These are phyloP conservation scores for Zaprionus camerounensis DNA, from an alignment of 1,140 invertebrate genomes.

Conservation along the genomic window DNA sequence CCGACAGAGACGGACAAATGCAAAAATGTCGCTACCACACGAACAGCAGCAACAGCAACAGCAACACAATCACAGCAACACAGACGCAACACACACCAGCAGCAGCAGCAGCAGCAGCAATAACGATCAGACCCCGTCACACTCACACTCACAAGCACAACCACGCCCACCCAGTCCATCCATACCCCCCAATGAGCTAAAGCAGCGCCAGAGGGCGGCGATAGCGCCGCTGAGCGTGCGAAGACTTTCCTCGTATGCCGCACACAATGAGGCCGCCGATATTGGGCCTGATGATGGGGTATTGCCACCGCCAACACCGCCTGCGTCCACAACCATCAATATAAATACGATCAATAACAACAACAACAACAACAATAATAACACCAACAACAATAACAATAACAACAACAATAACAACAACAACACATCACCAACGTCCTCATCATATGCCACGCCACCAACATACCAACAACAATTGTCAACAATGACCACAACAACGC, in stretches of 20 bases:
- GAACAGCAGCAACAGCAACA: constrained; percentile 55
- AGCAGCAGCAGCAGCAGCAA: constrained; percentile 47
- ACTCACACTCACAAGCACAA: background rate
- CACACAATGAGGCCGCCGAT: constrained; percentile 46
- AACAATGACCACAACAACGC: constrained; percentile 76
- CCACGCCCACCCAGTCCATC: constrained; percentile 29
- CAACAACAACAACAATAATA: constrained; percentile 34
- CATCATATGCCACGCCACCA: constrained; percentile 72
- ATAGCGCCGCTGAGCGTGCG: constrained; percentile 70
- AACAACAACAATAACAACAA: constrained; percentile 52
- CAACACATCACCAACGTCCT: constrained; percentile 74
- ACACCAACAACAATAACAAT: constrained; percentile 45
- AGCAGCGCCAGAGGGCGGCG: constrained; percentile 49
- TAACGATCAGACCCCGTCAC: constrained; percentile 20
- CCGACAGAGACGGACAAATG: constrained; percentile 53
- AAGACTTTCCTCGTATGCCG: constrained; percentile 59
- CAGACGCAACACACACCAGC: constrained; percentile 43
- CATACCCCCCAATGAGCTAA: constrained; percentile 70
- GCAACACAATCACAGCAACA: constrained; percentile 55
- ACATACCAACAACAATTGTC: constrained; percentile 75
- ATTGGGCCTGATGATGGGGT: constrained; percentile 43
- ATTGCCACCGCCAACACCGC: background rate
- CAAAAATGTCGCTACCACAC: constrained; percentile 72
- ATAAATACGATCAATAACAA: constrained; percentile 45
- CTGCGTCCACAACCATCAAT: constrained; percentile 39